These are phyloP conservation scores for Ophion ellenae DNA, from an alignment of 2,888 invertebrate genomes.

Conservation along the genomic window DNA sequence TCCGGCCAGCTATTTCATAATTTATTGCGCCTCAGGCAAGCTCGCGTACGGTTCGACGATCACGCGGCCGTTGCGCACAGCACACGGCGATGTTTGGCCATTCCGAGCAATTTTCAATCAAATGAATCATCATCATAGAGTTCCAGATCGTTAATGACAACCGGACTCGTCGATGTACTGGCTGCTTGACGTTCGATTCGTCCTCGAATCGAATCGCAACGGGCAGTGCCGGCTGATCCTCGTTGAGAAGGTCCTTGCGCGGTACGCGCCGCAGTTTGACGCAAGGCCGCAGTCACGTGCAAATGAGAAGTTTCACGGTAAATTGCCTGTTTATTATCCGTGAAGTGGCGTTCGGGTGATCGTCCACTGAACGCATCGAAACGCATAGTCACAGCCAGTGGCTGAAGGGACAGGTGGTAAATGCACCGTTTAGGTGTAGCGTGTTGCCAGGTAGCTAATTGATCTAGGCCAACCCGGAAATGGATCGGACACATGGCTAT, in stretches of 20 bases:
- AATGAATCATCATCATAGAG: slow-evolving; percentile 47
- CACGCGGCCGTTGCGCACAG: slow-evolving; percentile 13
- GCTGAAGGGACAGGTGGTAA: slow-evolving; percentile 6
- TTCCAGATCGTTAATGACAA: slow-evolving; percentile 6
- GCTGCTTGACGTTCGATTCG: neutral
- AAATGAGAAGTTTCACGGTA: neutral
- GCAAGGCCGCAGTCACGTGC: neutral
- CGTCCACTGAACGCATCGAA: neutral
- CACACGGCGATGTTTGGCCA: slow-evolving; percentile 13
- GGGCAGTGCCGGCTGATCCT: neutral
- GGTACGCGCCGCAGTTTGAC: neutral
- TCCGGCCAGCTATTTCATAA: slow-evolving; percentile 60
- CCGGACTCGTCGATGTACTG: neutral
- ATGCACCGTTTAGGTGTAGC: neutral
- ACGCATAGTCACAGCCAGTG: neutral
- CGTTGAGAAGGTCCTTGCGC: neutral
- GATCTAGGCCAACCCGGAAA: neutral
- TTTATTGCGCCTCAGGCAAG: slow-evolving; percentile 52
- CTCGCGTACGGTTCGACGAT: slow-evolving; percentile 47
- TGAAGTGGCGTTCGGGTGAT: neutral
- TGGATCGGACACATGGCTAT: neutral
- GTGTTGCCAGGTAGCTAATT: neutral
- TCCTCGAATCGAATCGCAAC: neutral
- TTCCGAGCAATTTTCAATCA: slow-evolving; percentile 26
- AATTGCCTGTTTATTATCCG: neutral